These are phyloP conservation scores for Apogon hyalosoma DNA, from an alignment of 2,797 vertebrate genomes.

Conservation along the genomic window DNA sequence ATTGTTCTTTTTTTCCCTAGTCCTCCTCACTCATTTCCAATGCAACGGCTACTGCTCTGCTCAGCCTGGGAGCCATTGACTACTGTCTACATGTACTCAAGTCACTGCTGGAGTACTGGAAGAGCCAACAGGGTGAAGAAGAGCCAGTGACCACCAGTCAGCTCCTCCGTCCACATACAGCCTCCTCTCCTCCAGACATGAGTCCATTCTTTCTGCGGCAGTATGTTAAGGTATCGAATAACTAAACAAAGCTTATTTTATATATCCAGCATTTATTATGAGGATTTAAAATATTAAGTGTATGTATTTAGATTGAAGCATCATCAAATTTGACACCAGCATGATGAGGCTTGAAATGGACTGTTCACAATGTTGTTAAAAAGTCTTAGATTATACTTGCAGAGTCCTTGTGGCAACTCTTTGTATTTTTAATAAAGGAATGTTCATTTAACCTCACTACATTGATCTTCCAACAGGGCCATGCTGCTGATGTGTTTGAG, in stretches of 20 bases:
- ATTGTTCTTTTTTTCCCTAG: slow-evolving; percentile 68
- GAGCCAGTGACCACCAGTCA: slow-evolving; percentile 93
- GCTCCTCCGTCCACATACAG: slow-evolving; percentile 95
- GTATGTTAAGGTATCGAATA: slow-evolving; percentile 93
- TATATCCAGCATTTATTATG: too few relatives aligned
- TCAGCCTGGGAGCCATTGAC: slow-evolving; percentile 95
- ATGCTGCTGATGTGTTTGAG: slow-evolving; percentile 98
- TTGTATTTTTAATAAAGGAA: too few relatives aligned
- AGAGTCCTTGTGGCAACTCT: too few relatives aligned
- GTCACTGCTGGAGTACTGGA: slow-evolving; percentile 97
- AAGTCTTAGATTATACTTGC: too few relatives aligned
- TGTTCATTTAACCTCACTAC: not conserved
- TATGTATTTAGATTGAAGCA: too few relatives aligned
- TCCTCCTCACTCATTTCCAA: slow-evolving; percentile 98
- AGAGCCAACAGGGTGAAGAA: slow-evolving; percentile 96
- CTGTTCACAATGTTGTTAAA: too few relatives aligned
- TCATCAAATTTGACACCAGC: too few relatives aligned
- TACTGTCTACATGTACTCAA: slow-evolving; percentile 97
- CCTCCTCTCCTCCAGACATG: slow-evolving; percentile 97
- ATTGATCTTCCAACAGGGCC: slow-evolving; percentile 84
- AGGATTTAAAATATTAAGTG: too few relatives aligned
- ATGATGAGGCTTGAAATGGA: too few relatives aligned
- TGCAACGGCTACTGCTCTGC: slow-evolving; percentile 93
- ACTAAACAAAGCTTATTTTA: not conserved
- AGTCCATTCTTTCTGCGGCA: slow-evolving; percentile 98